phyloP scores from a whole-genome alignment of 2,113 vertebrate genomes.

The Balaenoptera acutorostrata region DNA sequence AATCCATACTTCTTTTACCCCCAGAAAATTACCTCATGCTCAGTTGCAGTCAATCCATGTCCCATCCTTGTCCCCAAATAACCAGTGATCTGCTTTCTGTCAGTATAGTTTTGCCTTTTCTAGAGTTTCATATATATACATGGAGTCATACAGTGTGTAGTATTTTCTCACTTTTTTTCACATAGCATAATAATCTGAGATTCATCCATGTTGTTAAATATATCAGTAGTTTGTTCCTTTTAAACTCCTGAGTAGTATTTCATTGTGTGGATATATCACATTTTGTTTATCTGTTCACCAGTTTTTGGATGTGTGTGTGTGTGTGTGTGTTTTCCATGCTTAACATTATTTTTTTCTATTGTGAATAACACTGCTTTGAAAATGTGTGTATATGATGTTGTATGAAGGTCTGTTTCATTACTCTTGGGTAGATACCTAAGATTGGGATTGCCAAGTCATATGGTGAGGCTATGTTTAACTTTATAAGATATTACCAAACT shows the following conservation, averaged over 20 bases:
- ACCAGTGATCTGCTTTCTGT: background rate
- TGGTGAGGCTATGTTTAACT: background rate
- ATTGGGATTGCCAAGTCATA: background rate
- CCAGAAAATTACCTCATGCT: background rate
- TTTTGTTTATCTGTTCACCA: background rate
- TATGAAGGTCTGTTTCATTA: background rate
- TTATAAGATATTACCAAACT: background rate
- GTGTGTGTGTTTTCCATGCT: background rate
- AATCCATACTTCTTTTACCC: background rate
- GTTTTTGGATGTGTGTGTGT: background rate
- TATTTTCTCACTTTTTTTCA: background rate
- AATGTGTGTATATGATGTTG: background rate
- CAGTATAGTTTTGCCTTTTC: background rate
- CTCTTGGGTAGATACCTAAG: background rate
- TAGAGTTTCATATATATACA: background rate
- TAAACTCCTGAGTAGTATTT: background rate
- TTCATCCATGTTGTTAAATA: background rate
- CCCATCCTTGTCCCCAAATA: background rate
- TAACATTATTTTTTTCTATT: background rate
- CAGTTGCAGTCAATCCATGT: background rate
- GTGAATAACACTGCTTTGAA: background rate
- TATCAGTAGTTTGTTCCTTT: background rate
- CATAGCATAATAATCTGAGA: background rate
- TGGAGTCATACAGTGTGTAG: background rate
- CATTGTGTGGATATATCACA: background rate